phyloP scores from a whole-genome alignment of 2,113 vertebrate species.

The Tragelaphus strepsiceros region DNA sequence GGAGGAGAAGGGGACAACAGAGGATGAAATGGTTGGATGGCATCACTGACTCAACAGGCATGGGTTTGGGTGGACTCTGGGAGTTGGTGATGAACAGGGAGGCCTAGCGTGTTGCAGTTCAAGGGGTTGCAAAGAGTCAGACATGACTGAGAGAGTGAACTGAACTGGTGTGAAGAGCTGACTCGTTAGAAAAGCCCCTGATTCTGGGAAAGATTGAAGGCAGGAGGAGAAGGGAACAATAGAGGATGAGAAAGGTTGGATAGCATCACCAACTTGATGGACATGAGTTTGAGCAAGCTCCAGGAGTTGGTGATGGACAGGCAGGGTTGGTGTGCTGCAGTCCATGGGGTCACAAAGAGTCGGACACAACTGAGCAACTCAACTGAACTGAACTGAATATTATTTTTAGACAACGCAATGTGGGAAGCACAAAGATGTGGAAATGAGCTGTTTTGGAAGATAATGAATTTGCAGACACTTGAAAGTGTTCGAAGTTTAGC shows the following conservation, averaged over 20 bases:
- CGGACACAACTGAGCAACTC: fast-evolving
- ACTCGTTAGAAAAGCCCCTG: not conserved
- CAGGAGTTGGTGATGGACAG: not conserved
- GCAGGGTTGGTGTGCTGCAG: not conserved
- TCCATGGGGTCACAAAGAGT: not conserved
- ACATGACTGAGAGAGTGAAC: not conserved
- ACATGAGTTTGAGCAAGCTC: not conserved
- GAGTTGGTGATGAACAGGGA: not conserved
- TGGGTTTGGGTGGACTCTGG: not conserved
- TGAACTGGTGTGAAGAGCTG: not conserved
- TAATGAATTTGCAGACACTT: not conserved
- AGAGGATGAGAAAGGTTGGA: not conserved
- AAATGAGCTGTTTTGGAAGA: not conserved
- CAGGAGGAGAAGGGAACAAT: not conserved
- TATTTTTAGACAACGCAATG: not conserved
- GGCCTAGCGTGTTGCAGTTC: fast-evolving
- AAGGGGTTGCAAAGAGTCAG: not conserved
- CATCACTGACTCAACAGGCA: not conserved
- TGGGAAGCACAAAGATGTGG: not conserved
- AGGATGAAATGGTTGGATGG: not conserved
- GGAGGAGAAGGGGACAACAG: not conserved
- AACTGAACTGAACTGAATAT: not conserved
- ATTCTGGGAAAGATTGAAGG: not conserved
- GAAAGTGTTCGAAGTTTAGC: not conserved
- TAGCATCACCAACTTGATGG: not conserved